A percentile compares a stretch with the other conserved stretches of the same genome.
Conservation (phyloP, 2,797 vertebrate genomes). For the Hoplostethus atlanticus region DNA sequence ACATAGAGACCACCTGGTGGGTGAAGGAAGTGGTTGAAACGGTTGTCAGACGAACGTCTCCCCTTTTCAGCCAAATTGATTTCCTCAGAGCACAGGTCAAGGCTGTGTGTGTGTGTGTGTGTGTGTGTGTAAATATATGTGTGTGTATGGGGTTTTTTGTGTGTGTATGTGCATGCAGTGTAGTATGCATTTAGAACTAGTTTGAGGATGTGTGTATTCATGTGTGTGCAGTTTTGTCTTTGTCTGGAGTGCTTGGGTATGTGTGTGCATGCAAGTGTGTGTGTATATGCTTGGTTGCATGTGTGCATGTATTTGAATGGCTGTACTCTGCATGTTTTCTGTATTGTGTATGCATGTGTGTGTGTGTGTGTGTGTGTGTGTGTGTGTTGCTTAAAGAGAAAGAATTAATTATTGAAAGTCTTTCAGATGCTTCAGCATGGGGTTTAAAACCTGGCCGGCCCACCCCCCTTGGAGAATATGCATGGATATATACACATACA, state of each 20-base stretch:
- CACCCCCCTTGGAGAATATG: neutral
- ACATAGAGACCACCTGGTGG: neutral
- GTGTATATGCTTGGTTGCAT: conserved; percentile 1
- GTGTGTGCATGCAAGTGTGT: conserved; percentile 7
- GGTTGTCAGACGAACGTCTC: neutral
- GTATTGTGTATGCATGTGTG: neutral
- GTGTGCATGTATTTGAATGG: conserved; percentile 18
- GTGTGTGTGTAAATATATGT: neutral
- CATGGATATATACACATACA: neutral
- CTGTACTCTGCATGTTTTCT: neutral
- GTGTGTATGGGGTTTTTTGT: neutral
- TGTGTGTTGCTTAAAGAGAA: neutral
- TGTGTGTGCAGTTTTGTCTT: neutral
- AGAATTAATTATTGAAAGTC: conserved; percentile 66
- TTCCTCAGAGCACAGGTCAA: conserved; percentile 4
- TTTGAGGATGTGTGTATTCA: neutral
- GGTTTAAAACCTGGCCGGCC: conserved; percentile 24
- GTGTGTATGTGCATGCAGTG: neutral
- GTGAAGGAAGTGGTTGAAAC: neutral
- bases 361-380: neutral
- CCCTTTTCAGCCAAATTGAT: conserved; percentile 1
- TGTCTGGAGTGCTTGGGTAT: neutral
- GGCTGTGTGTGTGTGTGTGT: conserved; percentile 2
- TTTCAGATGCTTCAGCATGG: conserved; percentile 31
- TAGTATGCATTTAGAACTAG: neutral